phyloP scores from a whole-genome alignment of 2,888 invertebrate species.

The Polydrusus tereticollis region DNA sequence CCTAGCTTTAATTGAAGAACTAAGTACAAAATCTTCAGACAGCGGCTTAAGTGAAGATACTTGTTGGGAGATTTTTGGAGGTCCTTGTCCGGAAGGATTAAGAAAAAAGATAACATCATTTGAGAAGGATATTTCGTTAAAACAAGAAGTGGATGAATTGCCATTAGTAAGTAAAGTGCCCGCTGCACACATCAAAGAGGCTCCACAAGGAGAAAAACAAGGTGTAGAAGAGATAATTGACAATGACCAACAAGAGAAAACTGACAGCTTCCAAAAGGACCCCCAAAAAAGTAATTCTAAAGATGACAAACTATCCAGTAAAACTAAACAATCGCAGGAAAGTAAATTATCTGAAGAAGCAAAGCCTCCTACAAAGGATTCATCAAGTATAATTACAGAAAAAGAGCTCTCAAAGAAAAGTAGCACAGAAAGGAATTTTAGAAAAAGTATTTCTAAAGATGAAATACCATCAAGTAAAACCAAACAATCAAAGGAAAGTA shows the following conservation, averaged over 20 bases:
- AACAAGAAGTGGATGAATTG: neutral
- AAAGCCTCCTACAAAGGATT: neutral
- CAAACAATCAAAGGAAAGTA: neutral
- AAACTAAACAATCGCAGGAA: neutral
- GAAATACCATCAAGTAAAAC: neutral
- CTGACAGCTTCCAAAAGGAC: neutral
- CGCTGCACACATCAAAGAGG: neutral
- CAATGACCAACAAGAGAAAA: neutral
- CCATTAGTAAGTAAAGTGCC: neutral
- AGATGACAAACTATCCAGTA: neutral
- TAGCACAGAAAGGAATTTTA: neutral
- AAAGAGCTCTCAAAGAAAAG: neutral
- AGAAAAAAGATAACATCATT: constrained; percentile 13
- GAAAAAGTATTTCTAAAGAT: neutral
- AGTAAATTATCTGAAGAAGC: neutral
- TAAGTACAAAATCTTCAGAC: constrained; percentile 42
- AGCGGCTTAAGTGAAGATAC: constrained; percentile 48
- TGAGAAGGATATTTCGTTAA: neutral
- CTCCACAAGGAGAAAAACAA: neutral
- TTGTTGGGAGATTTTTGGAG: constrained; percentile 43
- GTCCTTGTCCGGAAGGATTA: constrained; percentile 39
- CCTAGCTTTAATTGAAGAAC: constrained; percentile 28
- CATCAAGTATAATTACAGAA: neutral
- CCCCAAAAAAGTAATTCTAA: neutral
- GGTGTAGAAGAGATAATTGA: neutral